Evolutionary conservation across 2,113 vertebrate genomes (phyloP).

Genomic region (Xyrauchen texanus): DNA sequence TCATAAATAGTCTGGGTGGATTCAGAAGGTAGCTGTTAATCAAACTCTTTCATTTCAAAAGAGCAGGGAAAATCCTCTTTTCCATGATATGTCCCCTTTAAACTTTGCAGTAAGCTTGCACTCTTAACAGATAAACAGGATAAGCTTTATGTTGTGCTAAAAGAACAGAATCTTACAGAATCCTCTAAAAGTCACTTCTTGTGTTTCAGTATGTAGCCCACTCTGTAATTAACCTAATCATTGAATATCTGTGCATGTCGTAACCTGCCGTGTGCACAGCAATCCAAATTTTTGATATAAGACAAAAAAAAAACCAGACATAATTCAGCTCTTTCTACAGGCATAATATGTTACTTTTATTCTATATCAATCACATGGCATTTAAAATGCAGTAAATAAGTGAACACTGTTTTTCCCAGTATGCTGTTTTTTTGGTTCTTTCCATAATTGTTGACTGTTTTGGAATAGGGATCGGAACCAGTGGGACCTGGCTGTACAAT

Average conservation of each 20-base stretch:
- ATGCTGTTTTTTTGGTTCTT: background rate
- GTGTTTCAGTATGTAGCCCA: background rate
- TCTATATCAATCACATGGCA: background rate
- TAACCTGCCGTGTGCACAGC: slow-evolving; percentile 34
- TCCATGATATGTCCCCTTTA: background rate
- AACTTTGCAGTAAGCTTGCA: background rate
- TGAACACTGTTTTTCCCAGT: background rate
- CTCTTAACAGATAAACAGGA: background rate
- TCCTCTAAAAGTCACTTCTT: background rate
- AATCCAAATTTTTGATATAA: slow-evolving; percentile 39
- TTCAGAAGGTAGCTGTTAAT: too few relatives aligned
- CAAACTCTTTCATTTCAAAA: too few relatives aligned
- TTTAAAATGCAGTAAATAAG: background rate
- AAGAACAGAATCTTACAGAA: too few relatives aligned
- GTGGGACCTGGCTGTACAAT: too few relatives aligned
- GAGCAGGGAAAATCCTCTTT: too few relatives aligned
- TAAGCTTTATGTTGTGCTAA: background rate
- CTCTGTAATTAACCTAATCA: background rate
- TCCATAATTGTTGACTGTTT: background rate
- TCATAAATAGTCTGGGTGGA: too few relatives aligned
- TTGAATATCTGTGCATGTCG: slow-evolving; percentile 37
- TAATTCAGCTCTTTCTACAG: background rate
- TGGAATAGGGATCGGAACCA: too few relatives aligned
- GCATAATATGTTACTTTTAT: background rate
- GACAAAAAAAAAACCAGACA: slow-evolving; percentile 3